Evolutionary conservation across 1,140 invertebrate species (phyloP).

Genomic region (Zaprionus vittiger): DNA sequence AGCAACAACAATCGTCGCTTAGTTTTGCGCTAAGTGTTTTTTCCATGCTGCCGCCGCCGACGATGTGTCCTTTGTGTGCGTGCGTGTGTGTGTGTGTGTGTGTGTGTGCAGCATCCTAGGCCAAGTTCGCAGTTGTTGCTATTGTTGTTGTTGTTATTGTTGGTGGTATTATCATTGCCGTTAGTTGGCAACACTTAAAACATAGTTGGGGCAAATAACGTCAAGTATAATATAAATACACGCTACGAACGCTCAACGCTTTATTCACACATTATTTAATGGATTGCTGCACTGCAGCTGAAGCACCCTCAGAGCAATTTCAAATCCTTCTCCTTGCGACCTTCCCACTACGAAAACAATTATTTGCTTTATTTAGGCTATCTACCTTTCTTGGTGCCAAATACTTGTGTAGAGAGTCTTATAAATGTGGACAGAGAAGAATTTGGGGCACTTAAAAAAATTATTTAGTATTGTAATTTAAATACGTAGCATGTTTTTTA

Average conservation of each 20-base stretch:
- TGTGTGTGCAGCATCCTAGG: conserved; percentile 49
- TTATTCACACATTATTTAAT: conserved; percentile 46
- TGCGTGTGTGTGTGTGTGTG: neutral
- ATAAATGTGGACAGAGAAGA: no score
- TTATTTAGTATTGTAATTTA: no score
- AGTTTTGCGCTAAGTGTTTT: conserved; percentile 70
- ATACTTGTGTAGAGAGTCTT: neutral
- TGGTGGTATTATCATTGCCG: conserved; percentile 31
- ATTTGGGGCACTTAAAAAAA: no score
- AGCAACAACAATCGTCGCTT: conserved; percentile 69
- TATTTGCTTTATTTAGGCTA: conserved; percentile 1
- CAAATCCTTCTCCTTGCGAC: neutral
- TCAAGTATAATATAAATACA: conserved; percentile 72
- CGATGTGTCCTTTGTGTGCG: conserved; percentile 37
- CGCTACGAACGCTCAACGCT: conserved; percentile 24
- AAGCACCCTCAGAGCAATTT: conserved; percentile 12
- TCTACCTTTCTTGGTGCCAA: no score
- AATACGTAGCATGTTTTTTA: no score
- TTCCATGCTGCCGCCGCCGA: conserved; percentile 20
- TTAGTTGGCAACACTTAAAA: conserved; percentile 61
- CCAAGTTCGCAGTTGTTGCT: conserved; percentile 52
- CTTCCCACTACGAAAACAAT: neutral
- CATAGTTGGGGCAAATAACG: conserved; percentile 61
- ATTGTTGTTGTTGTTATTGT: conserved; percentile 17
- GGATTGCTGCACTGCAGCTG: conserved; percentile 39